A percentile compares a stretch with the other conserved stretches of the same genome.
Evolutionary conservation across 2,797 vertebrate genomes (phyloP).

Genomic region (Lepilemur ruficaudatus): DNA sequence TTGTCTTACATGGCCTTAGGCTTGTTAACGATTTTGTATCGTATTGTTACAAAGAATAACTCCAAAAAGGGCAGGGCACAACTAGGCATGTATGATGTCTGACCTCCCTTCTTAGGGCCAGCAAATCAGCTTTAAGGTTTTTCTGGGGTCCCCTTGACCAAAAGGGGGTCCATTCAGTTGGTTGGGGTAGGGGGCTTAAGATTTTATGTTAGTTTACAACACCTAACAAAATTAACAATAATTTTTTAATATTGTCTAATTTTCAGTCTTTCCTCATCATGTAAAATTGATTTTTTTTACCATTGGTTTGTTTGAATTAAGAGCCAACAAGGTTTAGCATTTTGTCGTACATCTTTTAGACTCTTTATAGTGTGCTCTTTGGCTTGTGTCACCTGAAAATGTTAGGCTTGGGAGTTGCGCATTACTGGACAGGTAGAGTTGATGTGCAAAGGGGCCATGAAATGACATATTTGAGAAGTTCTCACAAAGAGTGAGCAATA

Average conservation of each 20-base stretch:
- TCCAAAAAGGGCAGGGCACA: not conserved
- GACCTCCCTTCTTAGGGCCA: not conserved
- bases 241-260: not conserved
- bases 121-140: not conserved
- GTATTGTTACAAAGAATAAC: not conserved
- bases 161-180: not conserved
- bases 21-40: not conserved
- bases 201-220: not conserved
- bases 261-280: not conserved
- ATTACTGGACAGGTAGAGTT: not conserved
- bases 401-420: not conserved
- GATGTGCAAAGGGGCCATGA: not conserved
- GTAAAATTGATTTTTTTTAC: not conserved
- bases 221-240: not conserved
- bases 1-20: not conserved
- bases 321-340: not conserved
- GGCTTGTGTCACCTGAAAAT: not conserved
- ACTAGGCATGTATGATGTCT: not conserved
- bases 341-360: not conserved
- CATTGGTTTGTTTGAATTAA: conserved; percentile 34
- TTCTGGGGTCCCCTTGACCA: not conserved
- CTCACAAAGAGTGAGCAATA: not conserved
- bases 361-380: not conserved
- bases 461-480: not conserved
- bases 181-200: not conserved